Percentiles rank a stretch among this genome's conserved stretches.
Evolutionary conservation across 2,888 invertebrate genomes (phyloP).

Genomic region (Hylaea fasciaria): DNA sequence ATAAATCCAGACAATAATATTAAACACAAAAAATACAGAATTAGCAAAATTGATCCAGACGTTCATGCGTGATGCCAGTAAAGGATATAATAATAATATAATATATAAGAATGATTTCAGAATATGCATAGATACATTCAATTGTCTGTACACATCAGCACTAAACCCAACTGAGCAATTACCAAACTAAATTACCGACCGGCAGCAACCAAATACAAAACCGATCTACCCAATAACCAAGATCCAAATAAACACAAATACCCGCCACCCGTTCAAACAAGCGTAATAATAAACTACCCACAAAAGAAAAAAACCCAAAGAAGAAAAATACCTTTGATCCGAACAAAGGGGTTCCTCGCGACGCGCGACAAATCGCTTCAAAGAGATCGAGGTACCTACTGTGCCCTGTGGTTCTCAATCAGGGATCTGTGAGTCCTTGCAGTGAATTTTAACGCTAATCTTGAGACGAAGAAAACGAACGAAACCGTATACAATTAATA

Average conservation of each 20-base stretch:
- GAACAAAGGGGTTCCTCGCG: conserved; percentile 66
- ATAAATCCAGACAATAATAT: no score
- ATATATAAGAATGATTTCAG: no score
- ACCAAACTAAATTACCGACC: no score
- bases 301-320: conserved; percentile 52
- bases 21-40: no score
- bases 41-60: no score
- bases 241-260: conserved; percentile 54
- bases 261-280: conserved; percentile 53
- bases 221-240: conserved; percentile 36
- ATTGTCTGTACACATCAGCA: no score
- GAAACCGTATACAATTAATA: no score
- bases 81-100: no score
- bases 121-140: no score
- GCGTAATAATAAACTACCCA: conserved; percentile 73
- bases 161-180: no score
- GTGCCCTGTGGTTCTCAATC: background rate
- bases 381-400: conserved; percentile 58
- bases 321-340: conserved; percentile 73
- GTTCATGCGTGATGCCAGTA: no score
- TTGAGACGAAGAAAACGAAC: background rate
- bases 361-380: conserved; percentile 69
- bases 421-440: background rate
- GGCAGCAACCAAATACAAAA: conserved; percentile 13
- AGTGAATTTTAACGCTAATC: background rate